Conservation (phyloP, 1,140 invertebrate species). For the Listronotus oregonensis region DNA sequence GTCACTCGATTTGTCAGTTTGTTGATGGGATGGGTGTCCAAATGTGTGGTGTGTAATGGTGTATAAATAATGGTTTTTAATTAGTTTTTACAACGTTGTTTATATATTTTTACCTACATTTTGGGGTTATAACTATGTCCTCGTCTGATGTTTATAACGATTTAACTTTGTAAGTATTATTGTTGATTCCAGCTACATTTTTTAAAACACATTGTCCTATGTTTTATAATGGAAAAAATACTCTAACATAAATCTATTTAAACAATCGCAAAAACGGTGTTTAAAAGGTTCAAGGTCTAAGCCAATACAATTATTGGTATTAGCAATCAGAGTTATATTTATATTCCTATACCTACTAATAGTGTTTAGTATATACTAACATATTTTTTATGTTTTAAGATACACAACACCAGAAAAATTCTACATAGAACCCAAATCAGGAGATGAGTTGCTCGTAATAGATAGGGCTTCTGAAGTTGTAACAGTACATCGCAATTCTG, state of each 20-base stretch:
- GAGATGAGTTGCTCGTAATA: constrained; percentile 69
- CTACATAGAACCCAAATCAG: constrained; percentile 69
- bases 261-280: too few relatives aligned
- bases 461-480: constrained; percentile 73
- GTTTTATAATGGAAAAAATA: too few relatives aligned
- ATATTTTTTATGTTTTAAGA: constrained; percentile 55
- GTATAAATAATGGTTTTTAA: too few relatives aligned
- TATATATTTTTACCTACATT: too few relatives aligned
- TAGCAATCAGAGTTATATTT: neutral
- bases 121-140: constrained; percentile 20
- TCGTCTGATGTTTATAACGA: constrained; percentile 35
- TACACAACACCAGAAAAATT: constrained; percentile 76
- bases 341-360: too few relatives aligned
- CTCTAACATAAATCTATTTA: too few relatives aligned
- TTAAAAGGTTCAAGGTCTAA: neutral
- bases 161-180: constrained; percentile 62
- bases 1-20: too few relatives aligned
- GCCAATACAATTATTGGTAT: neutral
- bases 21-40: too few relatives aligned
- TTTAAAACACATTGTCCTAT: too few relatives aligned
- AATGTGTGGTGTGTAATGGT: too few relatives aligned
- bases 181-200: too few relatives aligned
- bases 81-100: too few relatives aligned
- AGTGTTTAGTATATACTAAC: constrained; percentile 16
- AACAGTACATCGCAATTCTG: constrained; percentile 65